These are phyloP conservation scores for Pterocles gutturalis DNA, from an alignment of 2,113 vertebrate genomes.

Conservation along the genomic window DNA sequence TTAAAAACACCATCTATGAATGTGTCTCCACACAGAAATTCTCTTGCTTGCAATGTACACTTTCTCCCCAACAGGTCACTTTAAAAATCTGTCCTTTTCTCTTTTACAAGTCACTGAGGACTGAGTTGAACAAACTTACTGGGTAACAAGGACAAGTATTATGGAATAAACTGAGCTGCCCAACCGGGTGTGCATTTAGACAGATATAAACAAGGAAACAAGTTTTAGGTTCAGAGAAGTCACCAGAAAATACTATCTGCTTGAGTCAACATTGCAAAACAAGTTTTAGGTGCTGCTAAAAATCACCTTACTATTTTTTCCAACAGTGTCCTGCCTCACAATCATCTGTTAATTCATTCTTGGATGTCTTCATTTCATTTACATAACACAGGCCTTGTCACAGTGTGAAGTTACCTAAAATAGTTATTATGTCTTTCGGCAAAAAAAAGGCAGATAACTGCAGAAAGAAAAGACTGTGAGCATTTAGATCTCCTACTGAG, in stretches of 20 bases:
- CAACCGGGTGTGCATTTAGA: neutral
- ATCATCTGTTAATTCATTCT: constrained; percentile 56
- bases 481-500: constrained; percentile 59
- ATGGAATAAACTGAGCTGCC: neutral
- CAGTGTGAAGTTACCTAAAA: constrained; percentile 74
- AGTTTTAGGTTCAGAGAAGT: neutral
- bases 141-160: neutral
- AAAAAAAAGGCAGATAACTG: constrained; percentile 59
- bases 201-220: neutral
- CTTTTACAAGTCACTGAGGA: neutral
- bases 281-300: constrained; percentile 25
- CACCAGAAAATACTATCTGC: neutral
- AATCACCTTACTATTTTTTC: constrained; percentile 8
- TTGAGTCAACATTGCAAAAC: neutral
- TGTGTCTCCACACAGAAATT: neutral
- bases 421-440: constrained; percentile 72
- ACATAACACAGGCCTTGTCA: constrained; percentile 55
- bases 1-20: neutral
- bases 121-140: neutral
- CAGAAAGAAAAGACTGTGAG: constrained; percentile 41
- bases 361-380: constrained; percentile 66
- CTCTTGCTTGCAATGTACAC: neutral
- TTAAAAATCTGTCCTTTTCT: neutral
- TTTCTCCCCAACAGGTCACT: neutral
- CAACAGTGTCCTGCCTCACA: constrained; percentile 17